Evolutionary conservation across 2,888 invertebrate species (phyloP).

Genomic region (Parochlus steinenii): DNA sequence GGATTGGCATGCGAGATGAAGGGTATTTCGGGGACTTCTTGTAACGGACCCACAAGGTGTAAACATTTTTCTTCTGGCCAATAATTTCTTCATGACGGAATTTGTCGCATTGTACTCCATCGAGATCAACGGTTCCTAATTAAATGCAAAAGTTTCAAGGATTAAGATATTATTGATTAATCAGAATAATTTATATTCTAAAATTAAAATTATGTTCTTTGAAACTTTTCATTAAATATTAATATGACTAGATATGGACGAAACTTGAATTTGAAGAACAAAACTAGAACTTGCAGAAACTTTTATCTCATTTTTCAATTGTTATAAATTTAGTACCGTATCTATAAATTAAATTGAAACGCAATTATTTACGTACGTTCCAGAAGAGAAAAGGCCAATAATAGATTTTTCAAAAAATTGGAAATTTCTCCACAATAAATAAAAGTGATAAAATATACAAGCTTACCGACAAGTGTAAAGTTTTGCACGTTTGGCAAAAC

Average conservation of each 20-base stretch:
- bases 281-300: conserved; percentile 2
- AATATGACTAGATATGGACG: background rate
- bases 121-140: conserved; percentile 49
- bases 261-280: conserved; percentile 11
- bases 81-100: conserved; percentile 53
- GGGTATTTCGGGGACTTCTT: conserved; percentile 39
- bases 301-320: background rate
- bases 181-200: background rate
- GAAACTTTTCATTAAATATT: background rate
- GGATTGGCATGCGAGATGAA: conserved; percentile 40
- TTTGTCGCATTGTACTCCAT: conserved; percentile 55
- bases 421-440: background rate
- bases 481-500: conserved; percentile 66
- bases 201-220: conserved; percentile 1
- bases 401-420: background rate
- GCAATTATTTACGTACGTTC: conserved; percentile 12
- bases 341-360: conserved; percentile 12
- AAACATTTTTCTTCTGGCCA: conserved; percentile 72
- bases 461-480: conserved; percentile 48
- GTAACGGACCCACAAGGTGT: conserved; percentile 73
- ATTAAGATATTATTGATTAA: background rate
- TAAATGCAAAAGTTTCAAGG: too few relatives aligned
- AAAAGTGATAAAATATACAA: conserved; percentile 9
- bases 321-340: background rate
- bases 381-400: conserved; percentile 3